Evolutionary conservation across 2,797 vertebrate species (phyloP).

Genomic region (Micropoecilia bifurca): DNA sequence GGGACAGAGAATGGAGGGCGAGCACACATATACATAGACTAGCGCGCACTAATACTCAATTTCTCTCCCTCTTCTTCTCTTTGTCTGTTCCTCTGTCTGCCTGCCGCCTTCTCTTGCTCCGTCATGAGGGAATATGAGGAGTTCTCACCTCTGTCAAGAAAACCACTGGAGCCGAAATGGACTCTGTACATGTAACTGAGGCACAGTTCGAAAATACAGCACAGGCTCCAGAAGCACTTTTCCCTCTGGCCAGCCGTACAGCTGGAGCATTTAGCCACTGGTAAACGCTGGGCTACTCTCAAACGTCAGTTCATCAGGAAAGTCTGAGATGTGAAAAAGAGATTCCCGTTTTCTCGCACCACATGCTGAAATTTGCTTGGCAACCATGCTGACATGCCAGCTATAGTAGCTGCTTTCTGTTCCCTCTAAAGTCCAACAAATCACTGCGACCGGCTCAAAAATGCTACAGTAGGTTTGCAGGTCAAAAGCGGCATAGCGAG

Average conservation of each 20-base stretch:
- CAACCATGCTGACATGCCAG: conserved; percentile 22
- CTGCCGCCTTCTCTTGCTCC: conserved; percentile 13
- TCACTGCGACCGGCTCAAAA: conserved; percentile 35
- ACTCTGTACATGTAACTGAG: conserved; percentile 38
- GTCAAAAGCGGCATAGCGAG: conserved; percentile 26
- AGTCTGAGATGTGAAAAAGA: conserved; percentile 28
- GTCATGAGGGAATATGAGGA: conserved; percentile 43
- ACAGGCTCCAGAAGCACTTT: conserved; percentile 4
- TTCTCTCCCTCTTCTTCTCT: conserved; percentile 16
- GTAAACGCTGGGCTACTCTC: not conserved
- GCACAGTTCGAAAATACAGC: conserved; percentile 15
- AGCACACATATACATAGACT: conserved; percentile 18
- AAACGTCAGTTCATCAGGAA: conserved; percentile 3
- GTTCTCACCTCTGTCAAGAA: conserved; percentile 57
- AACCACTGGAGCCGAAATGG: conserved; percentile 48
- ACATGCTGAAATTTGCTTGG: conserved; percentile 20
- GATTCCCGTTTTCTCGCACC: conserved; percentile 9
- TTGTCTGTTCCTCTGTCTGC: conserved; percentile 24
- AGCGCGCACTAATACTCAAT: conserved; percentile 19
- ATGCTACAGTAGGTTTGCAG: conserved; percentile 25
- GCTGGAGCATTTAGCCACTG: not conserved
- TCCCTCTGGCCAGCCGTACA: not conserved
- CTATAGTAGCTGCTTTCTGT: conserved; percentile 38
- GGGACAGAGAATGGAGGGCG: conserved; percentile 38
- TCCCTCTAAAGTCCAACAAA: conserved; percentile 38